Evolutionary conservation across 2,888 invertebrate genomes (phyloP), one percentile per base, ranked within the genome.

Genomic region (Chouioia cunea): DNA sequence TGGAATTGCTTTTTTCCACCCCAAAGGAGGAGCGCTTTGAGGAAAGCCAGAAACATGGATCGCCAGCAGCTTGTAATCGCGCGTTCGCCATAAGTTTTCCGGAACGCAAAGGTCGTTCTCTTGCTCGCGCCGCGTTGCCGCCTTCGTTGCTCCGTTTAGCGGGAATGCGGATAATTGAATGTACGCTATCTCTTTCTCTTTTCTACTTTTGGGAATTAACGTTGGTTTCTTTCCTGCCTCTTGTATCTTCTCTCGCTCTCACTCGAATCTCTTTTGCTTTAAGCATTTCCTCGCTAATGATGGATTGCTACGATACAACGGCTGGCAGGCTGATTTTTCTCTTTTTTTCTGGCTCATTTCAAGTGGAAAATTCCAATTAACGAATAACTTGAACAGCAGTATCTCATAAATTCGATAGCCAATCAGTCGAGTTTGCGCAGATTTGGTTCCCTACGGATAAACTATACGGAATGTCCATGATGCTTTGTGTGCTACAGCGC

Each of bases 1-100:
- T 60, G 65, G 62, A 71, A 71, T 71, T 71, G 70, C 70, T 71
- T 65, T 71, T 71, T 71, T 71, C 70, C 70, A 66, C 65, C 65
- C 70, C 62, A 71, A 63, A 65, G 71, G 68, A 65, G 54, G 65
- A 57, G 50, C 67, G 69, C 65, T 70, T 70, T 66, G 65, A 71
- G 65, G 52, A 66, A 59, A 65, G 53, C 70, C 70, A 64, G 69
- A 54, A 23, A 15, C 59, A 43, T 46, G 63, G 69, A 70, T 60
- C 57, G 70, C 70, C 70, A 20, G 43, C 20, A 60, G 70, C 58
- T 62, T 36, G 62, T 65, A 66, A 62, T 65, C 65, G 70, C 54
- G 59, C 23, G 44, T 23, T 36, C 46, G 56, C 68, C 50, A 54
- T 67, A 70, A 64, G 63, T 70, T 65, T 65, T 54, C 53, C 60